A percentile compares a stretch with the other conserved stretches of the same genome.
These are phyloP conservation scores for Fulica atra DNA, from an alignment of 2,113 vertebrate genomes.

Conservation along the genomic window DNA sequence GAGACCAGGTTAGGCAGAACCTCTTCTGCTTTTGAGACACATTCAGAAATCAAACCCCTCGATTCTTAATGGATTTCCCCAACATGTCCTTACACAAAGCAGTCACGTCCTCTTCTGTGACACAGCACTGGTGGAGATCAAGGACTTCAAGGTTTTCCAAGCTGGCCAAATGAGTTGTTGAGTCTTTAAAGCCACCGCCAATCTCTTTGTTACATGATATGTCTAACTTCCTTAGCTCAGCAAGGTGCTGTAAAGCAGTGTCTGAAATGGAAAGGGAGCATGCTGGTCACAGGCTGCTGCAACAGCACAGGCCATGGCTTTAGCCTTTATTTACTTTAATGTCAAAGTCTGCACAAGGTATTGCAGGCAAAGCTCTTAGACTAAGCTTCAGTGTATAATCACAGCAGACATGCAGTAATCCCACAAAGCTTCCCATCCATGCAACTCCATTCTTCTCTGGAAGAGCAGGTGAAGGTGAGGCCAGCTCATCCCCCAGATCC, in stretches of 20 bases:
- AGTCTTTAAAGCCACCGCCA: slow-evolving; percentile 76
- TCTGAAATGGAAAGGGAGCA: slow-evolving; percentile 68
- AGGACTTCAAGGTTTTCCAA: slow-evolving; percentile 80
- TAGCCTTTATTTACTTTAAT: neutral
- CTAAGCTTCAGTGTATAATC: slow-evolving; percentile 16
- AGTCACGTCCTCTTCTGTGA: slow-evolving; percentile 76
- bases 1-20: neutral
- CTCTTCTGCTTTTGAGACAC: neutral
- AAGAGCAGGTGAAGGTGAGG: slow-evolving; percentile 49
- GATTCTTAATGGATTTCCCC: neutral
- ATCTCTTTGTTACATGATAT: slow-evolving; percentile 84
- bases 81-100: slow-evolving; percentile 75
- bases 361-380: slow-evolving; percentile 20
- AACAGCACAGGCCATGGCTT: neutral
- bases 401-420: neutral
- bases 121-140: slow-evolving; percentile 83
- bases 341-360: slow-evolving; percentile 10
- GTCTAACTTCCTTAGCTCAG: slow-evolving; percentile 79
- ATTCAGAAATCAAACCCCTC: neutral
- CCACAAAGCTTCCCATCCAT: neutral
- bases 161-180: slow-evolving; percentile 68
- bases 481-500: neutral
- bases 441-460: neutral
- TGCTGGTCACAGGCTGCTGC: neutral
- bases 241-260: slow-evolving; percentile 72